Evolutionary conservation across 1,140 invertebrate species (phyloP).

Genomic region (Metopolophium dirhodum): DNA sequence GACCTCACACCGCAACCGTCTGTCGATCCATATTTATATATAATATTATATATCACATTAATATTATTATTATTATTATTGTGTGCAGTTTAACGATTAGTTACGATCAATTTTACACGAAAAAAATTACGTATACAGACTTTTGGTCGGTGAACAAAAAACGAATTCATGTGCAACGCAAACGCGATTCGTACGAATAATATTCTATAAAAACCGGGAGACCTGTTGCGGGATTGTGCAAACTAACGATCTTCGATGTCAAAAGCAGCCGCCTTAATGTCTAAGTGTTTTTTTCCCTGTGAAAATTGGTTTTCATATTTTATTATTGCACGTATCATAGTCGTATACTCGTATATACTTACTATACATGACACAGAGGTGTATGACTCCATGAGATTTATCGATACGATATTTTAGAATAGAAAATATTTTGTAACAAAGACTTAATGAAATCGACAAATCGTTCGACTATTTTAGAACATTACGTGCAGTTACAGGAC

Average conservation of each 20-base stretch:
- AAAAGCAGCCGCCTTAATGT: background rate
- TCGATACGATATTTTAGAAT: background rate
- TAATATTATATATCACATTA: background rate
- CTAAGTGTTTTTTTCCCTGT: background rate
- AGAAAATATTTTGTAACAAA: background rate
- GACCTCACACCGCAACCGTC: slow-evolving; percentile 19
- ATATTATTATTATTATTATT: background rate
- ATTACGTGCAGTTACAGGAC: background rate
- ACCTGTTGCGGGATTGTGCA: background rate
- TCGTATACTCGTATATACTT: background rate
- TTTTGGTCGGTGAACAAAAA: background rate
- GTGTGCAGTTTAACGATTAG: slow-evolving; percentile 52
- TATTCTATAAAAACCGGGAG: background rate
- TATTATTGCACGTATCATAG: background rate
- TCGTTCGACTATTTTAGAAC: background rate
- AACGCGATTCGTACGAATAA: background rate
- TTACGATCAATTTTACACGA: slow-evolving; percentile 47
- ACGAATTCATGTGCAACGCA: background rate
- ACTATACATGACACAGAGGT: background rate
- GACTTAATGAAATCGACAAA: background rate
- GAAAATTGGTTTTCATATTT: slow-evolving; percentile 12
- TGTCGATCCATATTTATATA: slow-evolving; percentile 9
- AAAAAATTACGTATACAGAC: background rate
- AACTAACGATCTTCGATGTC: slow-evolving; percentile 28
- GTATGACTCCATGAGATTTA: background rate